These are phyloP conservation scores for Drosophila parabipectinata DNA, from an alignment of 1,140 invertebrate genomes.

Conservation along the genomic window DNA sequence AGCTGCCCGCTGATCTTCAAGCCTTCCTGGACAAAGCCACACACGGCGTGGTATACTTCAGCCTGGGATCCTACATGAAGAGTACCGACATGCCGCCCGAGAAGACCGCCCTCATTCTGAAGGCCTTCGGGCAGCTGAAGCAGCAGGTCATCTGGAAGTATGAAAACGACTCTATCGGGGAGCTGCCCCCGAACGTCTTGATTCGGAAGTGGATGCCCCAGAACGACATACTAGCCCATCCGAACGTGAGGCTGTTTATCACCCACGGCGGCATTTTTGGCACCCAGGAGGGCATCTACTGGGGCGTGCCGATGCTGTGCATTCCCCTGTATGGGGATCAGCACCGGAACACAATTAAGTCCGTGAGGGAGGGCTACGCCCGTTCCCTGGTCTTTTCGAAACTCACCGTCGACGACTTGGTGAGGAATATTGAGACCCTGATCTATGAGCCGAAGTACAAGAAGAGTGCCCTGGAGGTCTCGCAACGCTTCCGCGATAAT, in stretches of 20 bases:
- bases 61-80: slow-evolving; percentile 86
- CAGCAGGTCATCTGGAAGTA: slow-evolving; percentile 88
- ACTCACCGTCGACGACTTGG: slow-evolving; percentile 66
- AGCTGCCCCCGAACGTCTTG: slow-evolving; percentile 86
- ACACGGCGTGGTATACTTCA: slow-evolving; percentile 87
- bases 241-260: slow-evolving; percentile 86
- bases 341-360: slow-evolving; percentile 79
- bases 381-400: slow-evolving; percentile 69
- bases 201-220: slow-evolving; percentile 89
- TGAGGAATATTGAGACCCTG: slow-evolving; percentile 64
- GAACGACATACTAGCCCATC: slow-evolving; percentile 85
- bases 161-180: slow-evolving; percentile 82
- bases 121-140: slow-evolving; percentile 86
- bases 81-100: slow-evolving; percentile 84
- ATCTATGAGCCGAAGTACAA: slow-evolving; percentile 77
- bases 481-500: slow-evolving; percentile 84
- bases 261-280: slow-evolving; percentile 89
- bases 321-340: slow-evolving; percentile 88
- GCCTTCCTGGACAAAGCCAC: slow-evolving; percentile 85
- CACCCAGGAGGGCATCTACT: slow-evolving; percentile 87
- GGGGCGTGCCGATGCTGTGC: slow-evolving; percentile 88
- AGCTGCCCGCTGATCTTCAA: slow-evolving; percentile 83
- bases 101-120: slow-evolving; percentile 83
- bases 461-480: slow-evolving; percentile 73
- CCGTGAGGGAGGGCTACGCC: slow-evolving; percentile 78